Percentiles rank a stretch among this genome's conserved stretches.
phyloP scores from a whole-genome alignment of 2,797 vertebrate genomes.

The Sorex maritimensis region DNA sequence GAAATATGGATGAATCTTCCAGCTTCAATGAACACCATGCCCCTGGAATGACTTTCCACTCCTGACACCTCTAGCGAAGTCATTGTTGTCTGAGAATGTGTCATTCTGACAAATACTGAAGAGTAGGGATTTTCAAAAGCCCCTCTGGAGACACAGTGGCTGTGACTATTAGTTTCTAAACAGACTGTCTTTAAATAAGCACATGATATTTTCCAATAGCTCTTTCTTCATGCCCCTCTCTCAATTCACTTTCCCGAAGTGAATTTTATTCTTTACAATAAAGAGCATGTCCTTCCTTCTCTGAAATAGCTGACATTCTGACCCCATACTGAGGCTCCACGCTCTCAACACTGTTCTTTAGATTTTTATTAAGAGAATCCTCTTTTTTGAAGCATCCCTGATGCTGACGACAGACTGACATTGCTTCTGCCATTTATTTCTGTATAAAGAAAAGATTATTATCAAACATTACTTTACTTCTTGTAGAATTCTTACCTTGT shows the following conservation, averaged over 20 bases:
- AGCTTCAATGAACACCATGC: neutral
- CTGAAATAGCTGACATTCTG: conserved; percentile 51
- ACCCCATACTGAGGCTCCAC: neutral
- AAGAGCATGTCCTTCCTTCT: conserved; percentile 35
- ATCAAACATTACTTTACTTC: neutral
- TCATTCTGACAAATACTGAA: neutral
- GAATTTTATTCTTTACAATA: conserved; percentile 55
- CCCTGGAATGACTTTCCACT: neutral
- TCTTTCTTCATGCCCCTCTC: conserved; percentile 20
- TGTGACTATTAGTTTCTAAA: conserved; percentile 3
- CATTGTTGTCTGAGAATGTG: neutral
- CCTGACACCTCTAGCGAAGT: neutral
- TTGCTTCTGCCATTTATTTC: neutral
- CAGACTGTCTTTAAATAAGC: conserved; percentile 35
- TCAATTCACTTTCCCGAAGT: conserved; percentile 77
- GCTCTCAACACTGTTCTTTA: neutral
- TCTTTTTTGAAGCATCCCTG: neutral
- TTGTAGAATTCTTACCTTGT: neutral
- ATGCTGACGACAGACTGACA: neutral
- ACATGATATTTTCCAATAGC: conserved; percentile 65
- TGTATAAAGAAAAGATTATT: neutral
- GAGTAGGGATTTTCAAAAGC: neutral
- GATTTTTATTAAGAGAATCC: conserved; percentile 36
- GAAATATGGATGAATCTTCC: too few relatives aligned
- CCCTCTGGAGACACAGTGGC: neutral